These are phyloP conservation scores for Calameuta filiformis DNA, from an alignment of 2,888 invertebrate genomes.

Conservation along the genomic window DNA sequence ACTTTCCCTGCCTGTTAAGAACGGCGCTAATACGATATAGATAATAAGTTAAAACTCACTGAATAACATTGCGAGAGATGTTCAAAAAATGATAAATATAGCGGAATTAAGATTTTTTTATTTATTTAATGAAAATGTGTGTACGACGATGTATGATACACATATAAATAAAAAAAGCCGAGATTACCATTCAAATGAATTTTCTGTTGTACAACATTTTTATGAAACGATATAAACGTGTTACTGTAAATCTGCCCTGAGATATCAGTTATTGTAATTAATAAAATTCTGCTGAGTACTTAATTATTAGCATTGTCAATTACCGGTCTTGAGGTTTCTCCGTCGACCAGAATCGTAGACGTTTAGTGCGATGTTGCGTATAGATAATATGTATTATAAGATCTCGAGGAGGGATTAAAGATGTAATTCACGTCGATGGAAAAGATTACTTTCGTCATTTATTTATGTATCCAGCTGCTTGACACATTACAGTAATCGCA, in stretches of 20 bases:
- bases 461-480: neutral
- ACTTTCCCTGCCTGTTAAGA: constrained; percentile 48
- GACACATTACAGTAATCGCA: neutral
- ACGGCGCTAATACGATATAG: neutral
- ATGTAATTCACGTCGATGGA: neutral
- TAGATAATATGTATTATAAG: too few species aligned
- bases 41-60: neutral
- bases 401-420: neutral
- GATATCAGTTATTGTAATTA: too few species aligned
- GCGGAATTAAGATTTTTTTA: neutral
- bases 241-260: neutral
- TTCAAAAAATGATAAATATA: neutral
- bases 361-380: neutral
- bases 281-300: too few species aligned
- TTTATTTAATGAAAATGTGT: neutral
- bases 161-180: neutral
- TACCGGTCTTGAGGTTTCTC: too few species aligned
- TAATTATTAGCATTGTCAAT: too few species aligned
- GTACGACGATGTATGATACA: neutral
- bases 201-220: neutral
- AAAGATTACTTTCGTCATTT: constrained; percentile 7
- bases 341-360: too few species aligned
- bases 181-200: neutral
- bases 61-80: neutral
- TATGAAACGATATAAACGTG: neutral